These are phyloP conservation scores for Cyphomyrmex costatus DNA, from an alignment of 1,140 invertebrate genomes.

Conservation along the genomic window DNA sequence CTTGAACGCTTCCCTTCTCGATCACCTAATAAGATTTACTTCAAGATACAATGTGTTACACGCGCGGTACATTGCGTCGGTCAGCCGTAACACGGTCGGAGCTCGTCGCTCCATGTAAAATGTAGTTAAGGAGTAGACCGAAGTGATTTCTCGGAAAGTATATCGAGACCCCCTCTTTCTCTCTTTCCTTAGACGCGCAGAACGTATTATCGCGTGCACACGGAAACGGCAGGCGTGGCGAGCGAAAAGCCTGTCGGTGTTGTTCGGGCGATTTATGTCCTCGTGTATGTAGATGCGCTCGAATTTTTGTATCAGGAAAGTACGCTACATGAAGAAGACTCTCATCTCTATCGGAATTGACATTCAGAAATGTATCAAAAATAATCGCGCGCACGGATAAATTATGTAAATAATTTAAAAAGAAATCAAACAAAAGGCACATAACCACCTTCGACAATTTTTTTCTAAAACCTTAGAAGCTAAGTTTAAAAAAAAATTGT, in stretches of 20 bases:
- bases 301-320: conserved; percentile 52
- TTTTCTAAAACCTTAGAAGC: neutral
- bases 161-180: conserved; percentile 51
- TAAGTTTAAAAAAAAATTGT: neutral
- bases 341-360: neutral
- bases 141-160: conserved; percentile 48
- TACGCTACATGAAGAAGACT: neutral
- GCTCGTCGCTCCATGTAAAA: conserved; percentile 46
- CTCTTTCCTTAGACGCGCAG: conserved; percentile 16
- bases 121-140: conserved; percentile 44
- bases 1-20: conserved; percentile 48
- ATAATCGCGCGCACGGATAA: neutral
- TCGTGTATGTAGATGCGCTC: conserved; percentile 70
- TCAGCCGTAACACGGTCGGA: conserved; percentile 51
- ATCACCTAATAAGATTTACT: conserved; percentile 60
- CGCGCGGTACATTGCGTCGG: conserved; percentile 52
- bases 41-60: conserved; percentile 63
- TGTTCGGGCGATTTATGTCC: conserved; percentile 48
- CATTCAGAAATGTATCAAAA: neutral
- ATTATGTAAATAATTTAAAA: neutral
- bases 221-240: conserved; percentile 50
- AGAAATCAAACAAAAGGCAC: neutral
- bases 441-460: neutral
- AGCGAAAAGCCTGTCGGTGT: conserved; percentile 55
- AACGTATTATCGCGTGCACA: conserved; percentile 59